Percentiles rank a stretch among this genome's conserved stretches.
Conservation (phyloP, 1,140 invertebrate genomes). For the Heliconius congener region DNA sequence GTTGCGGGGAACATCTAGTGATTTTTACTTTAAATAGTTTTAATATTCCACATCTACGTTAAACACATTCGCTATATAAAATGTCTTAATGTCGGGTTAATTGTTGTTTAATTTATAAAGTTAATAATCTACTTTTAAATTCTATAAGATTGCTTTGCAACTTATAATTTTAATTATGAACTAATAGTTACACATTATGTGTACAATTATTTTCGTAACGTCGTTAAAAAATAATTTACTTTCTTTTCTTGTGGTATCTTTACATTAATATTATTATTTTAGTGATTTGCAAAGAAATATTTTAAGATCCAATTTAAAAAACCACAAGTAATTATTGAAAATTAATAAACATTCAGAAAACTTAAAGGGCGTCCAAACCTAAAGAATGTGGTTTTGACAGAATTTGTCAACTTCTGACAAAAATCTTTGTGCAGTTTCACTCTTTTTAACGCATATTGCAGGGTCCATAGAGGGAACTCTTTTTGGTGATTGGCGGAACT, state of each 20-base stretch:
- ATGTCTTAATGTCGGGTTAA: neutral
- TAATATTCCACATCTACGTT: too few species aligned
- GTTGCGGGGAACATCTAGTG: too few species aligned
- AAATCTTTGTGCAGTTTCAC: too few species aligned
- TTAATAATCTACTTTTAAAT: neutral
- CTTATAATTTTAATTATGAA: neutral
- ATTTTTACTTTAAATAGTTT: too few species aligned
- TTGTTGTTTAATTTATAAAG: neutral
- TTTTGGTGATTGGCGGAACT: too few species aligned
- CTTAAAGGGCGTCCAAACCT: neutral
- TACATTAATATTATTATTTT: neutral
- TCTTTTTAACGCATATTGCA: too few species aligned
- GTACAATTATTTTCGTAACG: neutral
- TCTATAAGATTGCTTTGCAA: neutral
- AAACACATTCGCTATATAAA: too few species aligned
- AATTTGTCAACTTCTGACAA: neutral
- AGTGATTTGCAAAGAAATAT: neutral
- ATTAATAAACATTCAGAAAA: neutral
- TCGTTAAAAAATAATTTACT: neutral
- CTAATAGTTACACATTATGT: neutral
- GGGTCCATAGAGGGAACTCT: too few species aligned
- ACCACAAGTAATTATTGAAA: neutral
- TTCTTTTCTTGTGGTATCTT: neutral
- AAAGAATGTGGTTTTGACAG: neutral
- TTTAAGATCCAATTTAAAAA: neutral